These are phyloP conservation scores for Troides helena DNA, from an alignment of 2,888 invertebrate species.

Conservation along the genomic window DNA sequence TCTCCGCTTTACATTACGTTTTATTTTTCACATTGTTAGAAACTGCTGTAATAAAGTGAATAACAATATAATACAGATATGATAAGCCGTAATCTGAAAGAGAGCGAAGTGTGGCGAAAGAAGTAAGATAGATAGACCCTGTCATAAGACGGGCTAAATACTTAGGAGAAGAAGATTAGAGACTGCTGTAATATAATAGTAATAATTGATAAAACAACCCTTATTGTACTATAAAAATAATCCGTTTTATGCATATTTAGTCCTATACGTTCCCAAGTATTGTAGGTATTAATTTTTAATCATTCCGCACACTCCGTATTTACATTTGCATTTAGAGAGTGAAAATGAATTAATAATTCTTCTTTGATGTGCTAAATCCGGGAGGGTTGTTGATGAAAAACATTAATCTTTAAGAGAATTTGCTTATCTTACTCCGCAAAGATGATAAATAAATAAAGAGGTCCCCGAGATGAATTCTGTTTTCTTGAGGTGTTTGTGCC, in stretches of 20 bases:
- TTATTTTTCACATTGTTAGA: not conserved
- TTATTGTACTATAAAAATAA: not conserved
- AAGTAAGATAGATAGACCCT: too few species aligned
- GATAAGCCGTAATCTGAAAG: too few species aligned
- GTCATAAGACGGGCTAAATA: too few species aligned
- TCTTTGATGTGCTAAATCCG: slow-evolving; percentile 12
- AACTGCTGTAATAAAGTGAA: not conserved
- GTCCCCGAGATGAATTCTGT: not conserved
- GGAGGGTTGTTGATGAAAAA: slow-evolving; percentile 12
- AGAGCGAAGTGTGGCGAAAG: too few species aligned
- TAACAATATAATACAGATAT: too few species aligned
- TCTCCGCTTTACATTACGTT: not conserved
- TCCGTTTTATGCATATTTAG: not conserved
- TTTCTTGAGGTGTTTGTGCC: not conserved
- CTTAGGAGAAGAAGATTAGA: too few species aligned
- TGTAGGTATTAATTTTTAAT: slow-evolving; percentile 5
- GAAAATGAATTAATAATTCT: slow-evolving; percentile 19
- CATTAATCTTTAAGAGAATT: slow-evolving; percentile 23
- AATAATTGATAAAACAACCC: too few species aligned
- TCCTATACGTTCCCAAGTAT: not conserved
- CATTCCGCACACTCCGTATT: not conserved
- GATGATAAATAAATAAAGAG: slow-evolving; percentile 22
- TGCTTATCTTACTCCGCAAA: slow-evolving; percentile 22
- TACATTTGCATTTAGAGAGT: slow-evolving; percentile 13
- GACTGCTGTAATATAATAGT: too few species aligned